Percentiles rank a stretch among this genome's conserved stretches.
Evolutionary conservation across 1,140 invertebrate species (phyloP).

Genomic region (Brachionus koreanus): DNA sequence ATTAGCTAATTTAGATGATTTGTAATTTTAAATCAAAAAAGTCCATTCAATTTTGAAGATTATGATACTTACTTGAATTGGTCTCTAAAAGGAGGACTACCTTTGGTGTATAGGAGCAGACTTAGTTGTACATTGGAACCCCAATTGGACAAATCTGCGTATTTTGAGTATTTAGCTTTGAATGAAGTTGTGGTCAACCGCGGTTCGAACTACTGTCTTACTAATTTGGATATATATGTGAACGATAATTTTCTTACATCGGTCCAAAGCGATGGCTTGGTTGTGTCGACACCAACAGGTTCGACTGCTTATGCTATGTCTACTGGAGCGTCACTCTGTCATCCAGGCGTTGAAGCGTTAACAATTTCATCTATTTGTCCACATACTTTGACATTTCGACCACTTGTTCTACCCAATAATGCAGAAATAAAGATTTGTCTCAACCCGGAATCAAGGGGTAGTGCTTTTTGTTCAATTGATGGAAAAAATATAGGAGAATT

Average conservation of each 20-base stretch:
- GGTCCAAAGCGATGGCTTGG: constrained; percentile 88
- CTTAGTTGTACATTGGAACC: neutral
- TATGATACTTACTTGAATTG: neutral
- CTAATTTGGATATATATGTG: constrained; percentile 88
- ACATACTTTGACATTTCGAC: constrained; percentile 90
- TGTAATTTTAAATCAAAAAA: neutral
- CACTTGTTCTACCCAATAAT: constrained; percentile 93
- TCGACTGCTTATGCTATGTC: constrained; percentile 96
- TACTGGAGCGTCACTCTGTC: constrained; percentile 59
- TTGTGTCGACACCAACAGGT: constrained; percentile 91
- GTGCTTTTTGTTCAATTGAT: constrained; percentile 94
- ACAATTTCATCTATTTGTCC: constrained; percentile 96
- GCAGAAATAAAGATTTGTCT: constrained; percentile 84
- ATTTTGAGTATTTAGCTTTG: constrained; percentile 60
- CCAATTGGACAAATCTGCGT: neutral
- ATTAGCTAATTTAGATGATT: neutral
- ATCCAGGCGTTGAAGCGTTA: constrained; percentile 90
- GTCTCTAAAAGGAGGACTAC: neutral
- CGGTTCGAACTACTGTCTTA: constrained; percentile 86
- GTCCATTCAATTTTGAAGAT: constrained; percentile 37
- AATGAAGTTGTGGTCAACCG: constrained; percentile 94
- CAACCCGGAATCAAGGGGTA: constrained; percentile 74
- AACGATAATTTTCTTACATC: constrained; percentile 92
- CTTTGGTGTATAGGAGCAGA: neutral
- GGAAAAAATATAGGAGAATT: constrained; percentile 89